A percentile compares a stretch with the other conserved stretches of the same genome.
phyloP scores from a whole-genome alignment of 2,113 vertebrate genomes.

The Myrmophylax atrothorax region DNA sequence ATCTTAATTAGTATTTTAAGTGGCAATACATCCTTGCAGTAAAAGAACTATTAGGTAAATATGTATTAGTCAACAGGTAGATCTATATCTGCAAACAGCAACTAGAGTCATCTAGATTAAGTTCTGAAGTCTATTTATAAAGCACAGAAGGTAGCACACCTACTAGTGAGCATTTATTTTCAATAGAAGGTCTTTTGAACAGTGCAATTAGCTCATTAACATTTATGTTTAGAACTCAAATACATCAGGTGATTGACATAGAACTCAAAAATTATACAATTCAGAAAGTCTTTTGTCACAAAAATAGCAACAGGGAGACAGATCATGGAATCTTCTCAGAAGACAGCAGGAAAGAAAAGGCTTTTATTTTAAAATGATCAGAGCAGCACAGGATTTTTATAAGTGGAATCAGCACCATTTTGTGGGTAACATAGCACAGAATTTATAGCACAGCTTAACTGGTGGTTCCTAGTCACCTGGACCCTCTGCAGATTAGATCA shows the following conservation, averaged over 20 bases:
- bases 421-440: not conserved
- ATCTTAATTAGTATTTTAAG: not conserved
- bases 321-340: not conserved
- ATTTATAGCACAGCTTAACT: not conserved
- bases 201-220: constrained; percentile 28
- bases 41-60: not conserved
- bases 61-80: not conserved
- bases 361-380: not conserved
- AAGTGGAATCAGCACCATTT: not conserved
- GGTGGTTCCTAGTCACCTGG: not conserved
- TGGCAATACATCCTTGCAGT: not conserved
- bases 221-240: constrained; percentile 25
- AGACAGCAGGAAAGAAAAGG: not conserved
- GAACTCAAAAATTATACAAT: not conserved
- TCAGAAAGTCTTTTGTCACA: constrained; percentile 1
- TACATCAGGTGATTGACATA: constrained; percentile 6
- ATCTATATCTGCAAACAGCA: not conserved
- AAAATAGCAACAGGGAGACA: constrained; percentile 1
- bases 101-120: not conserved
- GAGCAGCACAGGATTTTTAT: not conserved
- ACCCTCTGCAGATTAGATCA: not conserved
- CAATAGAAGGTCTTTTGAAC: not conserved
- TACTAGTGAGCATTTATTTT: not conserved
- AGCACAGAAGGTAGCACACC: not conserved
- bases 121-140: not conserved